phyloP scores from a whole-genome alignment of 2,797 vertebrate genomes.

The Channa striata region DNA sequence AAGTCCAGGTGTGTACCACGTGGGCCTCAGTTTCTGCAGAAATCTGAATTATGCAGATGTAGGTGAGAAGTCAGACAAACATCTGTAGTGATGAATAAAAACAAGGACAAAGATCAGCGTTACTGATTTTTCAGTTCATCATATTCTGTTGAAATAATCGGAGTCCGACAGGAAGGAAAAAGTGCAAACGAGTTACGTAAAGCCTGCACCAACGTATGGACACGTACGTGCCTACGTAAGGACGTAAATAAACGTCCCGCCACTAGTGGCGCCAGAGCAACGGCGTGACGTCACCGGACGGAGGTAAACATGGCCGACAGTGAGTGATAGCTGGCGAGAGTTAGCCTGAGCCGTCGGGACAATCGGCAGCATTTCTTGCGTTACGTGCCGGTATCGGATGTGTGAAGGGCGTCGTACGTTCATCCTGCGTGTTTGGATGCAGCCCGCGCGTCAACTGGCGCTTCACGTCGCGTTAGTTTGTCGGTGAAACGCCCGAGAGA shows the following conservation, averaged over 20 bases:
- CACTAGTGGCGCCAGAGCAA: slow-evolving; percentile 42
- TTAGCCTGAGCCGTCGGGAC: slow-evolving; percentile 32
- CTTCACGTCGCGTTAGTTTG: background rate
- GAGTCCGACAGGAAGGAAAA: background rate
- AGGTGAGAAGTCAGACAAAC: too few species aligned
- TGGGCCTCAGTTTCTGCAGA: too few species aligned
- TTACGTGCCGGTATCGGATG: background rate
- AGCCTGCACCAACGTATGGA: too few species aligned
- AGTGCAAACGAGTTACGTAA: too few species aligned
- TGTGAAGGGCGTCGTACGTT: accelerated
- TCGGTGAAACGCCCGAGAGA: slow-evolving; percentile 1
- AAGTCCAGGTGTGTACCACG: too few species aligned
- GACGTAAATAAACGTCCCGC: slow-evolving; percentile 17
- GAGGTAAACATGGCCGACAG: slow-evolving; percentile 78
- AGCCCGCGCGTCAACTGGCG: background rate
- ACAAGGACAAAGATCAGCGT: too few species aligned
- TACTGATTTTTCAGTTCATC: too few species aligned
- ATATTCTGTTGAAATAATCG: too few species aligned
- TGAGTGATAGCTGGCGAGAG: slow-evolving; percentile 49
- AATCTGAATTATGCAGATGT: too few species aligned
- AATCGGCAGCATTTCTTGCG: background rate
- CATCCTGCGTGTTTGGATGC: accelerated
- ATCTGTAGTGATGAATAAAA: too few species aligned
- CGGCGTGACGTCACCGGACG: slow-evolving; percentile 23
- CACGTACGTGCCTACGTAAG: too few species aligned